Base-by-base conservation (phyloP, 1,140 invertebrate genomes). In the Venturia canescens region DNA sequence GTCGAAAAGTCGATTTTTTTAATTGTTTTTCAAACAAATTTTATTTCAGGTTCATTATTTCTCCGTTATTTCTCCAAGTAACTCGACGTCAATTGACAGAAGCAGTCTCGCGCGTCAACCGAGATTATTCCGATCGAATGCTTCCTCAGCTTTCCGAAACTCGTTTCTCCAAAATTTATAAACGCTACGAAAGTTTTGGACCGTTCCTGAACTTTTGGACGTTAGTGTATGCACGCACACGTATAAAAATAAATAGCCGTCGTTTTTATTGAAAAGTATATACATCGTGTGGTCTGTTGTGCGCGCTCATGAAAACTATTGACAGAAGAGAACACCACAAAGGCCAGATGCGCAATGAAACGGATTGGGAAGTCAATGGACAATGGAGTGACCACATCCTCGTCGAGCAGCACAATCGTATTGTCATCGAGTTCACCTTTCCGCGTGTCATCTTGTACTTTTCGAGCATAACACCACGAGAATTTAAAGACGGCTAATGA, bases 281-380 rank as follows among this genome's bases (percentile, higher is more conserved):
- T 60, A 23, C n/a, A 60, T 60, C 57, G 63, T 66, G 63, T 27
- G 23, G 26, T 66, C 27, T 27, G 63, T 27, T 66, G 63, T 27
- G 27, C 27, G 63, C 26, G 26, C 63, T 66, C 23, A 66, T 26
- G 63, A 66, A 66, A 66, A 66, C 23, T 66, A 66, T 66, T 66
- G 63, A 66, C 63, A 66, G 63, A 66, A 66, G 63, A 66, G 63
- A 66, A 66, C 63, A 66, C 63, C 26, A 66, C 23, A 66, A 66
- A 66, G 29, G 63, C 63, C 63, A 66, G 63, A 66, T 66, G 63
- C 63, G 63, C 63, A 66, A 66, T 66, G 63, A 66, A 66, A 66
- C 63, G 63, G 63, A 66, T 66, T 66, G 63, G 63, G 63, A 29
- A 66, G 26, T 5, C 26, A 1, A 27, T n/a, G 63, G 23, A 66